A percentile compares a stretch with the other conserved stretches of the same genome.
Conservation (phyloP, 1,140 invertebrate species). For the Lysiphlebus fabarum region DNA sequence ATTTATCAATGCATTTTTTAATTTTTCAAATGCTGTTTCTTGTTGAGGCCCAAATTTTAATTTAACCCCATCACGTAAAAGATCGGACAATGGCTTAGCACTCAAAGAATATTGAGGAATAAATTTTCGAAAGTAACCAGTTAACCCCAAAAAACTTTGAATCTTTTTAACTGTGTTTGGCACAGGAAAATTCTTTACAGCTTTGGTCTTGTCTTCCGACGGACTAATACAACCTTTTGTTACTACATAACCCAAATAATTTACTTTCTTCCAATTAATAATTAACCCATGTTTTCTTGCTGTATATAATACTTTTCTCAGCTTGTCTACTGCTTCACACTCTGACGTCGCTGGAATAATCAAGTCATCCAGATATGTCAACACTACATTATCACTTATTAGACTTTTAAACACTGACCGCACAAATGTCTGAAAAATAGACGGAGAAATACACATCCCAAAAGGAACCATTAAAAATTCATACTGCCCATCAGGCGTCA, state of each 20-base stretch:
- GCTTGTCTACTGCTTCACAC: constrained; percentile 21
- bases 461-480: constrained; percentile 39
- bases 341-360: constrained; percentile 19
- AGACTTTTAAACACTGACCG: constrained; percentile 29
- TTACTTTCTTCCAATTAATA: constrained; percentile 29
- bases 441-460: constrained; percentile 32
- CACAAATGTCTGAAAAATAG: constrained; percentile 29
- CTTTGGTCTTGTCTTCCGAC: background rate
- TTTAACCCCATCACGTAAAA: constrained; percentile 17
- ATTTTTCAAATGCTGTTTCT: constrained; percentile 16
- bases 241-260: constrained; percentile 16
- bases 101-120: constrained; percentile 19
- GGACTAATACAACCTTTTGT: constrained; percentile 7
- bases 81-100: constrained; percentile 23
- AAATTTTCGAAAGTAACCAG: constrained; percentile 16
- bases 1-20: constrained; percentile 10
- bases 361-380: constrained; percentile 24
- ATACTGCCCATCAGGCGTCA: constrained; percentile 30
- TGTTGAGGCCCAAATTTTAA: constrained; percentile 23
- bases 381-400: constrained; percentile 2
- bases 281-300: constrained; percentile 28
- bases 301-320: constrained; percentile 29
- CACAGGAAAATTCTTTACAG: constrained; percentile 14
- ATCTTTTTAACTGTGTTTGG: constrained; percentile 7
- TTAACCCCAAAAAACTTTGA: too few relatives aligned